Percentiles rank a stretch among this genome's conserved stretches.
Conservation (phyloP, 1,140 invertebrate species). For the Acromyrmex heyeri region DNA sequence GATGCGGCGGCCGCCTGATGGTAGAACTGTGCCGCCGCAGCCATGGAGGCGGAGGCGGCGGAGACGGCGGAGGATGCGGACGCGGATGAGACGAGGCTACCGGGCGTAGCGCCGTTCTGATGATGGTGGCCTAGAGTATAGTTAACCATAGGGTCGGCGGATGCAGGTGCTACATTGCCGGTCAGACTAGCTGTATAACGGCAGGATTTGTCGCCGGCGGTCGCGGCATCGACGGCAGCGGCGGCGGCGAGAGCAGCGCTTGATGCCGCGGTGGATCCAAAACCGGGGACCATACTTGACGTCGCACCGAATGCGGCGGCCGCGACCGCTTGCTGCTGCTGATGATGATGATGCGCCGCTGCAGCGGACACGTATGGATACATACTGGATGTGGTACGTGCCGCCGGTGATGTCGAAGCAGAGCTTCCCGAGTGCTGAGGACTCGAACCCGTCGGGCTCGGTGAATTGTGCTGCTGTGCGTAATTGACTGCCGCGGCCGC, state of each 20-base stretch:
- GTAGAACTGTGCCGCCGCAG: constrained; percentile 95
- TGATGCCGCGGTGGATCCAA: constrained; percentile 87
- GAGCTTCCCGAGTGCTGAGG: constrained; percentile 86
- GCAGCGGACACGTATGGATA: constrained; percentile 91
- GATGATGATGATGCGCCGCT: constrained; percentile 90
- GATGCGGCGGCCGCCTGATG: constrained; percentile 92
- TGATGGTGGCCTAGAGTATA: constrained; percentile 92
- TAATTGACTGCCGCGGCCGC: constrained; percentile 87
- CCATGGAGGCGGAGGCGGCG: constrained; percentile 92
- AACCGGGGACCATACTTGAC: constrained; percentile 90
- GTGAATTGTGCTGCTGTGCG: constrained; percentile 84
- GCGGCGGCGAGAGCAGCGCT: constrained; percentile 89
- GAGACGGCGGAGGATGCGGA: constrained; percentile 88
- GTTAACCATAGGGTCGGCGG: constrained; percentile 92
- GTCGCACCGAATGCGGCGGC: constrained; percentile 89
- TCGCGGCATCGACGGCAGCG: constrained; percentile 88
- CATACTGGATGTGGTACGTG: constrained; percentile 88
- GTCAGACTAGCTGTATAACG: constrained; percentile 91
- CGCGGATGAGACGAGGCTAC: constrained; percentile 87
- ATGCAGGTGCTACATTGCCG: constrained; percentile 88
- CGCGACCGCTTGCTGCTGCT: constrained; percentile 90
- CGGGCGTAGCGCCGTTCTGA: constrained; percentile 89
- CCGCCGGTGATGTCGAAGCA: constrained; percentile 87
- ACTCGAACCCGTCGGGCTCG: constrained; percentile 85
- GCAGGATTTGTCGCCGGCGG: constrained; percentile 91